A percentile compares a stretch with the other conserved stretches of the same genome.
phyloP scores from a whole-genome alignment of 2,888 invertebrate species.

The Gymnocheta viridis region DNA sequence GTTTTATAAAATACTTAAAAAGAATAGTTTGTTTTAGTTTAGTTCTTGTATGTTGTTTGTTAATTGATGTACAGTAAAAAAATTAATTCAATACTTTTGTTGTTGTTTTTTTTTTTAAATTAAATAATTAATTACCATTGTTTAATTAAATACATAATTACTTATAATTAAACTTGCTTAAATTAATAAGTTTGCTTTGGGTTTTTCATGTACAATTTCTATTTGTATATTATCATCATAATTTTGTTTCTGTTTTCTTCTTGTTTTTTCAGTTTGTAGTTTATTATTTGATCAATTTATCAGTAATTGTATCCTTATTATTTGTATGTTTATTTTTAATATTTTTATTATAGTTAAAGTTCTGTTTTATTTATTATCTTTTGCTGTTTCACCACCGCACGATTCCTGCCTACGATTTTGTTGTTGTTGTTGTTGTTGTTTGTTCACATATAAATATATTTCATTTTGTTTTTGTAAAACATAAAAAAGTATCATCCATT shows the following conservation, averaged over 20 bases:
- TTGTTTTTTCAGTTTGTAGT: constrained; percentile 2
- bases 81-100: constrained; percentile 62
- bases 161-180: constrained; percentile 65
- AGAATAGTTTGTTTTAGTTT: constrained; percentile 60
- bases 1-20: constrained; percentile 63
- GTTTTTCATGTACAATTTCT: constrained; percentile 35
- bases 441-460: constrained; percentile 70
- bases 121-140: constrained; percentile 44
- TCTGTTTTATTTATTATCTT: constrained; percentile 52
- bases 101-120: constrained; percentile 50
- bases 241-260: constrained; percentile 10
- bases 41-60: constrained; percentile 51
- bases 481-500: constrained; percentile 54
- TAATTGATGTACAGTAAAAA: constrained; percentile 67
- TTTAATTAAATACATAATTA: constrained; percentile 60
- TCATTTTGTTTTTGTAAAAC: constrained; percentile 62
- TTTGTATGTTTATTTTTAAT: constrained; percentile 49
- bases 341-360: constrained; percentile 72
- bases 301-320: constrained; percentile 64
- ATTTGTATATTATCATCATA: constrained; percentile 40
- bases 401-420: constrained; percentile 82
- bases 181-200: constrained; percentile 51
- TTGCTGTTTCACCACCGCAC: constrained; percentile 79
- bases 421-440: constrained; percentile 72
- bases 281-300: constrained; percentile 44